Evolutionary conservation across 2,888 invertebrate genomes (phyloP).

Genomic region (Philereme transversata): DNA sequence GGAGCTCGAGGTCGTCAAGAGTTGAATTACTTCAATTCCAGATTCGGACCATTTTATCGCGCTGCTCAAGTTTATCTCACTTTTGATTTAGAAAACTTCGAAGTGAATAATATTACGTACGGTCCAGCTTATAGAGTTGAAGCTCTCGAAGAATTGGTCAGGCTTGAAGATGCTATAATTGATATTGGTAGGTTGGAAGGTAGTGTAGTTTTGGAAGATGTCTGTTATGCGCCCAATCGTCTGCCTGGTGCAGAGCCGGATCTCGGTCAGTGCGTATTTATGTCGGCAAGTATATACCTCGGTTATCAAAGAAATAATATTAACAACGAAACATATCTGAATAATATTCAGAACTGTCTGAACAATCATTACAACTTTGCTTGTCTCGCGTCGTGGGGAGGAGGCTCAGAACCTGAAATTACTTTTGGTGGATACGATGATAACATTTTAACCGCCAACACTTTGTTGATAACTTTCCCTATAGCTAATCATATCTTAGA

Average conservation of each 20-base stretch:
- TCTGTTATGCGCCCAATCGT: slow-evolving; percentile 94
- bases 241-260: slow-evolving; percentile 83
- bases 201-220: slow-evolving; percentile 75
- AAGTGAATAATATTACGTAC: slow-evolving; percentile 78
- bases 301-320: slow-evolving; percentile 83
- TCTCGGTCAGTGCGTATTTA: slow-evolving; percentile 89
- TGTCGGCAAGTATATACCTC: slow-evolving; percentile 81
- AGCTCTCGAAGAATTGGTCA: slow-evolving; percentile 89
- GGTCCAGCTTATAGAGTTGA: slow-evolving; percentile 92
- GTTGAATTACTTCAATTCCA: slow-evolving; percentile 93
- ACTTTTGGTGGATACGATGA: slow-evolving; percentile 90
- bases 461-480: slow-evolving; percentile 90
- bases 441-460: slow-evolving; percentile 72
- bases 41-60: slow-evolving; percentile 95
- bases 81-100: slow-evolving; percentile 72
- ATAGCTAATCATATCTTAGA: slow-evolving; percentile 87
- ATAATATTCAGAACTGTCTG: slow-evolving; percentile 66
- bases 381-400: slow-evolving; percentile 94
- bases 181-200: slow-evolving; percentile 83
- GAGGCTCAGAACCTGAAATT: slow-evolving; percentile 93
- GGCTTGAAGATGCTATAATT: slow-evolving; percentile 87
- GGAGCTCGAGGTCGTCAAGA: slow-evolving; percentile 91
- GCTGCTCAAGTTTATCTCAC: slow-evolving; percentile 94
- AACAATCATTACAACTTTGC: slow-evolving; percentile 66
- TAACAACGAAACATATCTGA: slow-evolving; percentile 70